Evolutionary conservation across 2,888 invertebrate genomes (phyloP), one percentile per base, ranked within the genome.

Genomic region (Cephus spinipes): DNA sequence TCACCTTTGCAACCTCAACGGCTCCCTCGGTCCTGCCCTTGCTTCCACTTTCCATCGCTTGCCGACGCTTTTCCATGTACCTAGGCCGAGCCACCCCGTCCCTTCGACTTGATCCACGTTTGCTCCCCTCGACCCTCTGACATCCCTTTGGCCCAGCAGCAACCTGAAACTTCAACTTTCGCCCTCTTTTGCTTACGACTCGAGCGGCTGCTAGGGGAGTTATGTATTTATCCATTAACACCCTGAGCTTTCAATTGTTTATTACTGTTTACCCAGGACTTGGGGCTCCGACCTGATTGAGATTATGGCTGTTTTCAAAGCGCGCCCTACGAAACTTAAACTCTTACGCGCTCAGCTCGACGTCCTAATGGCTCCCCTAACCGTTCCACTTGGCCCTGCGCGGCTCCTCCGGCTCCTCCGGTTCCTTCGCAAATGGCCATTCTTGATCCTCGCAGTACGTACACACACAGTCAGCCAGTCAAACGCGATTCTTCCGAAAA

Each of bases 161-260:
- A 32, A 69, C 74, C 75, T 55, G 81, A 83, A 87, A 87, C 86
- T 88, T 88, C 85, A 86, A 87, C 85, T 86, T 84, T 83, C 83
- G 79, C 80, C 80, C 81, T 79, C 80, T 74, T 79, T 79, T 77
- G 76, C 78, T 74, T 76, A 40, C 15, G 40, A 15, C 40, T 73
- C 73, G 71, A 75, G 33, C 15, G 40, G 76, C 76, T 71, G 75
- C 23, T 69, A 75, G 32, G 77, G 76, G 78, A 81, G 79, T 82
- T 81, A 84, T 79, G 82, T 85, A 85, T 85, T 86, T 83, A 83
- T 84, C 83, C 82, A 85, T 86, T 85, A 87, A 87, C 85, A 82
- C 83, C 76, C 79, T 31, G 73, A 73, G 77, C 84, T 78, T 79
- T 73, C 69, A 75, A 73, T 80, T 79, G 77, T 82, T 81, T 79